phyloP scores from a whole-genome alignment of 2,113 vertebrate species.

The Podiceps cristatus region DNA sequence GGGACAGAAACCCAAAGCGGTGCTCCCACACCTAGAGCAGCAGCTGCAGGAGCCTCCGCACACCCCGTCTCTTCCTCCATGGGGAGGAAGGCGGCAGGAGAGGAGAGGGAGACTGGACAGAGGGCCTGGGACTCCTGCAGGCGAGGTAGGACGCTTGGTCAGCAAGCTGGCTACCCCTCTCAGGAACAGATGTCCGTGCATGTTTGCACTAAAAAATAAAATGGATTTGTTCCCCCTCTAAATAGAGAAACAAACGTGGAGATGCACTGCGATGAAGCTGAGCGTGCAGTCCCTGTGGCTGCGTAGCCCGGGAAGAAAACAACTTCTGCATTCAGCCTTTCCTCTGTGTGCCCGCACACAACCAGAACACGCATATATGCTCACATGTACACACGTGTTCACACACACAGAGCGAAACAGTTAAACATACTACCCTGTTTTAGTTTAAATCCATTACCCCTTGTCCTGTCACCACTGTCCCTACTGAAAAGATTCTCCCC shows the following conservation, averaged over 20 bases:
- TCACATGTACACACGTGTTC: neutral
- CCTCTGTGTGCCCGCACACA: neutral
- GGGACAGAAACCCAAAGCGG: neutral
- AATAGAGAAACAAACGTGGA: neutral
- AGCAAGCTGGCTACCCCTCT: neutral
- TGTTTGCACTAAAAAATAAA: neutral
- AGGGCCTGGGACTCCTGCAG: neutral
- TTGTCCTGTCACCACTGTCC: too few relatives aligned
- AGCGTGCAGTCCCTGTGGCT: neutral
- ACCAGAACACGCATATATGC: neutral
- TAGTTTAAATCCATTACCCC: too few relatives aligned
- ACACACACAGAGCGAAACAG: neutral
- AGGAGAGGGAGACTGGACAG: neutral
- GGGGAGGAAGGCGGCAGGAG: neutral
- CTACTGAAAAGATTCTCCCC: too few relatives aligned
- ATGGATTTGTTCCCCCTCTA: fast-evolving
- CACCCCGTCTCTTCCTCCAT: fast-evolving
- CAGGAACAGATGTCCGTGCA: neutral
- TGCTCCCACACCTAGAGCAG: neutral
- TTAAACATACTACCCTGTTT: too few relatives aligned
- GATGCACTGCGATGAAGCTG: neutral
- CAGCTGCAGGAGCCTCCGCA: neutral
- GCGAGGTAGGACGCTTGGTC: neutral
- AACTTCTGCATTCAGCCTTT: neutral
- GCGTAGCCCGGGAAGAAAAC: neutral